Base-by-base conservation (phyloP, 2,113 vertebrate species). In the Ciconia maguari region DNA sequence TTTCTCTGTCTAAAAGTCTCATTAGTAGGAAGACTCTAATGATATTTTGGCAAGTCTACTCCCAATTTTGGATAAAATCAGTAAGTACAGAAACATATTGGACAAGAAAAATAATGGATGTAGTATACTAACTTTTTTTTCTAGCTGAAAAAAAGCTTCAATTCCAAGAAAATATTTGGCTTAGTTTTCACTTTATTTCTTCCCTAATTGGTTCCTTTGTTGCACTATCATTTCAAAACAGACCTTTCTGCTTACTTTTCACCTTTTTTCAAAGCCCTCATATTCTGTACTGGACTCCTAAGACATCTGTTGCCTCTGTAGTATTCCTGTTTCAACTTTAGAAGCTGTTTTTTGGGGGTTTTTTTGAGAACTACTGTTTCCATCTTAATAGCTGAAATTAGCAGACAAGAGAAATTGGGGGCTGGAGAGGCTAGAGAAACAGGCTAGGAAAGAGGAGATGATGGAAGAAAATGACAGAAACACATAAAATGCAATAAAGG, bases 1-100 rank as follows among this genome's bases (percentile, higher is more conserved):
- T 83, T 81, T 90, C 38, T 86, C 62, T 90, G 79, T 80, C 87
- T 93, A 90, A 66, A 93, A 77, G 58, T 74, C 68, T 95, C 49
- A 74, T 93, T 97, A 92, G 79, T 42, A 92, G 72, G 66, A 95
- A 86, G 71, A 75, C 18, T 91, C 10, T 79, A 24, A 66, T 69
- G 87, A 34, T 90, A 86, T 83, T 94, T 93, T 94, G 82, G 68
- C 84, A 88, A 60, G 26, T 51, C 48, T 87, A 7, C 44, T 87
- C 19, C 20, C 19, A 60, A 11, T 89, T 91, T 81, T 85, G 87
- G 77, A 78, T 93, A 57, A 89, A 93, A 78, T 87, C 89, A 34
- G 34, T 76, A 88, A 93, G n/a, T 82, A 64, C 41, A 76, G 70
- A 79, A 91, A 76, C 38, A 62, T 74, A 46, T 8, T 82, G 70